These are phyloP conservation scores for Scolanthus callimorphus DNA, from an alignment of 92 coral and sea anemone genomes.

Conservation along the genomic window DNA sequence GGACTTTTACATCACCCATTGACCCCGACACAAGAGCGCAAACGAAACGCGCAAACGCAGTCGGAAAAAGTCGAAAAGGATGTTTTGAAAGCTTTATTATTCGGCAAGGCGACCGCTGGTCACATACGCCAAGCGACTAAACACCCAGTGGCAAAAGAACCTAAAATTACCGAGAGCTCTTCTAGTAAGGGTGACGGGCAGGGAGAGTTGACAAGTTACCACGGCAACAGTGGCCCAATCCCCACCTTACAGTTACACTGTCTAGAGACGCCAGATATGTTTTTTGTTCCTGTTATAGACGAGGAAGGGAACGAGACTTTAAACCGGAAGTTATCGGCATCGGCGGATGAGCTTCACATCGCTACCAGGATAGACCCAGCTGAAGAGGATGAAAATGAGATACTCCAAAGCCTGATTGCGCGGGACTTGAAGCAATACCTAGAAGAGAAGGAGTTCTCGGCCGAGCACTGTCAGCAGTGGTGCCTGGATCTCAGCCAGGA, in stretches of 20 bases:
- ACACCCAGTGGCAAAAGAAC: neutral
- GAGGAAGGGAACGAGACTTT: slow-evolving; percentile 34
- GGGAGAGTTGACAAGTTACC: neutral
- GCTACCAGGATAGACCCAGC: slow-evolving; percentile 53
- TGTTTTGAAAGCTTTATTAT: slow-evolving; percentile 27
- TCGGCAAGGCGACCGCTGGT: slow-evolving; percentile 11
- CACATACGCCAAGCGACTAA: too few relatives aligned
- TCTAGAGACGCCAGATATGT: slow-evolving; percentile 58
- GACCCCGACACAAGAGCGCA: slow-evolving; percentile 27
- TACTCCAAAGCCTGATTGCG: slow-evolving; percentile 45
- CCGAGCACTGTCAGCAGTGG: slow-evolving; percentile 78
- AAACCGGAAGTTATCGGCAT: slow-evolving; percentile 27
- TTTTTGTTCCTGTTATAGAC: slow-evolving; percentile 59
- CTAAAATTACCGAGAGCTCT: neutral
- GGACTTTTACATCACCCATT: slow-evolving; percentile 2
- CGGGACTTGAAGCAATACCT: slow-evolving; percentile 50
- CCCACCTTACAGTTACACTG: slow-evolving; percentile 37
- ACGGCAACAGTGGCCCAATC: neutral
- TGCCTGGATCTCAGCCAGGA: slow-evolving; percentile 72
- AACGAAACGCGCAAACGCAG: neutral
- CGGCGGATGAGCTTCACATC: slow-evolving; percentile 35
- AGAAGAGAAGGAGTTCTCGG: slow-evolving; percentile 38
- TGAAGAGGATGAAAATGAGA: slow-evolving; percentile 29
- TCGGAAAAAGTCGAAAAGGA: slow-evolving; percentile 26
- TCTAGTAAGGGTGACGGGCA: too few relatives aligned